Base-by-base conservation (phyloP, 2,797 vertebrate species). In the Acridotheres tristis region DNA sequence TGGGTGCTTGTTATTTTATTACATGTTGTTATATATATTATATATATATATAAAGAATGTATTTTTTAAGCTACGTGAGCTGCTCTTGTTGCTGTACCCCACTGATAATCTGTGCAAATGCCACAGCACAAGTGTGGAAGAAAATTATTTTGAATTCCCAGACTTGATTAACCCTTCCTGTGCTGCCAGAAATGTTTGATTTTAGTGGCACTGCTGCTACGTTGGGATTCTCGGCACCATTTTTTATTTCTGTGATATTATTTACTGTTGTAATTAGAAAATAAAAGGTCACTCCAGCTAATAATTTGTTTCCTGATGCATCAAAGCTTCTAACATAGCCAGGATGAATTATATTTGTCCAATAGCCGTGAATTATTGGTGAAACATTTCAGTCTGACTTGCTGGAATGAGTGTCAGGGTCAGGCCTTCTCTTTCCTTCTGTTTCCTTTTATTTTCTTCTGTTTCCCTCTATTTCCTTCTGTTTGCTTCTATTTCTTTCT, bases 191-290 rank as follows among this genome's bases (percentile, higher is more conserved):
- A 66, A 67, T 36, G 51, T 32, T 84, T 94, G 10, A 15, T 57
- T 85, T 43, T 40, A 81, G 38, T 69, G 67, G 29, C 6, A 6
- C 36, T 36, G 48, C 80, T 81, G 89, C 32, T 15, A 47, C 47
- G 1, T 25, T 74, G 13, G 22, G 47, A 54, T 29, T 47, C 58
- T 82, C 65, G 72, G 29, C 21, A 4, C 36, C 50, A 2, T 22
- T 68, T 48, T 34, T 61, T 63, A 50, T 57, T 73, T 74, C 43
- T 74, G 1, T 68, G 72, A 3, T 61, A 15, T 42, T 75, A 78
- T 90, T 93, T 92, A 80, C 88, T 58, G 38, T 20, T 45, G 34
- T 63, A 83, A 92, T 92, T 74, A 63, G 48, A 47, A 66, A 86
- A 59, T 55, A 11, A 17, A 50, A 69, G 78, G 36, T 45, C 53